Evolutionary conservation across 2,888 invertebrate genomes (phyloP), one percentile per base, ranked within the genome.

Genomic region (Corythucha ciliata): DNA sequence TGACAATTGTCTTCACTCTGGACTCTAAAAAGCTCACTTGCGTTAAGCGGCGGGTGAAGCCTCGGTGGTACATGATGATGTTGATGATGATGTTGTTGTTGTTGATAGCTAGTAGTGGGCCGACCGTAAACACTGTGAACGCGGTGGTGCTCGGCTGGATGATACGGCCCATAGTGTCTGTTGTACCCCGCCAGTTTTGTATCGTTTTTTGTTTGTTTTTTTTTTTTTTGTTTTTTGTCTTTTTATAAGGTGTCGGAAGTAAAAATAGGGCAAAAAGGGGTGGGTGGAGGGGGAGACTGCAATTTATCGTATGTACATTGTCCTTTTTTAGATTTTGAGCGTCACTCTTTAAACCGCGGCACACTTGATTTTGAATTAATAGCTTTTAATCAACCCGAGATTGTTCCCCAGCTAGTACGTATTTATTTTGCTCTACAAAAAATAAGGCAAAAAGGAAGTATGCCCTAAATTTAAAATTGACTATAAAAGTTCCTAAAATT

Each of bases 391-490:
- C n/a, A n/a, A n/a, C n/a, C n/a, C n/a, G n/a, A n/a, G n/a, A 37
- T 50, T 51, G 51, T 51, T 51, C 51, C 51, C 51, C 25, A 45
- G 36, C 4, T 44, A 36, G 44, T 41, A 37, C 40, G 29, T 51
- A 45, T 20, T 49, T 27, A 32, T 42, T 44, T 45, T 51, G n/a
- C 51, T 45, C 51, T 51, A 51, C 18, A 51, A 51, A 51, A 51
- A 45, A 18, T 51, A 51, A 51, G 51, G 51, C 51, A 33, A 33
- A 16, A 33, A 33, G n/a, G n/a, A n/a, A n/a, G n/a, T n/a, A n/a
- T n/a, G n/a, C n/a, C 33, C 48, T 40, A 52, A n/a, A n/a, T n/a
- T n/a, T n/a, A 40, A 48, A 56, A 53, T 56, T 56, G 53, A 56
- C 53, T 51, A 54, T 33, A 46, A n/a, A n/a, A n/a, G n/a, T n/a